phyloP scores from a whole-genome alignment of 1,140 invertebrate species.

The Arctopsyche grandis region DNA sequence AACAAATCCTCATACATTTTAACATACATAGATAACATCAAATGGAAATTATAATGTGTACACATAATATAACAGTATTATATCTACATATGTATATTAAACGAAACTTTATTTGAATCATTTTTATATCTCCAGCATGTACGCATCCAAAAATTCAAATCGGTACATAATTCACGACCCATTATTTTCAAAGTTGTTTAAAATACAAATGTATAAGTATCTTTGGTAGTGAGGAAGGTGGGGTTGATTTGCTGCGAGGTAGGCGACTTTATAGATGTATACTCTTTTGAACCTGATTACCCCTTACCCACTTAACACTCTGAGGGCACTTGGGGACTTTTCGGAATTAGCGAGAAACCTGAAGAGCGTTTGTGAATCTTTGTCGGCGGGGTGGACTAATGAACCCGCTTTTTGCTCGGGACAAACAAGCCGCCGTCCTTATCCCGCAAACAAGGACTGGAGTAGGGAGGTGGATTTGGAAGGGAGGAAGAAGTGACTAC shows the following conservation, averaged over 20 bases:
- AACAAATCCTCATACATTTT: constrained; percentile 18
- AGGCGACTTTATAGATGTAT: not conserved
- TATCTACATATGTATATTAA: no score
- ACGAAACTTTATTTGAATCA: no score
- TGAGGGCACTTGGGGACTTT: constrained; percentile 41
- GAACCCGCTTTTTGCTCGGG: constrained; percentile 43
- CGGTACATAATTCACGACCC: no score
- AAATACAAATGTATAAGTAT: no score
- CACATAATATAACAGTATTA: no score
- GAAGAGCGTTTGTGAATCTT: constrained; percentile 45
- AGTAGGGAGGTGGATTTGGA: not conserved
- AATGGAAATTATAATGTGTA: no score
- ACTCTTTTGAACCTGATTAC: constrained; percentile 47
- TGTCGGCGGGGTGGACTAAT: constrained; percentile 45
- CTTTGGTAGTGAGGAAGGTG: no score
- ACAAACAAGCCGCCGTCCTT: constrained; percentile 39
- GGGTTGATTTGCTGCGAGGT: no score
- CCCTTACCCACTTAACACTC: constrained; percentile 46
- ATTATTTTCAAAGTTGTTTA: no score
- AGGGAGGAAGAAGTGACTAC: not conserved
- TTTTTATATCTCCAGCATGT: no score
- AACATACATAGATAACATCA: no score
- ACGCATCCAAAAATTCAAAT: no score
- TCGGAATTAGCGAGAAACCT: constrained; percentile 42
- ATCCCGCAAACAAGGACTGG: constrained; percentile 32